These are phyloP conservation scores for Hucho hucho DNA, from an alignment of 2,113 vertebrate genomes.

Conservation along the genomic window DNA sequence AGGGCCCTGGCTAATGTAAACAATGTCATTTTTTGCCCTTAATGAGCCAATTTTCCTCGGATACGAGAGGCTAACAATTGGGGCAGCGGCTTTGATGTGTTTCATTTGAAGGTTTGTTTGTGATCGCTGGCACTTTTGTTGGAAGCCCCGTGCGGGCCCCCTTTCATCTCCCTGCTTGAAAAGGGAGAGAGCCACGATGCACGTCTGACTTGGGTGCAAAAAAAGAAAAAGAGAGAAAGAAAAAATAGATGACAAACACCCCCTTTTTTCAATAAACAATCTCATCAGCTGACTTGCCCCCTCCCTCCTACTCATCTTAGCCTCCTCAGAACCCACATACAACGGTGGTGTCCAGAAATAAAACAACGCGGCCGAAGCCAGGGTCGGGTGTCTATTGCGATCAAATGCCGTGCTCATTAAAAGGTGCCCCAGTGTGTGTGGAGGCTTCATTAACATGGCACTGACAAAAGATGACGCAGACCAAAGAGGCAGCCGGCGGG, in stretches of 20 bases:
- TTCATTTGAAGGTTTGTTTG: constrained; percentile 81
- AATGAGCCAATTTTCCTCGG: constrained; percentile 84
- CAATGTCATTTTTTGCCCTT: constrained; percentile 80
- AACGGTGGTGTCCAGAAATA: constrained; percentile 49
- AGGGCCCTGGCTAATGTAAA: constrained; percentile 79
- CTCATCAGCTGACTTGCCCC: constrained; percentile 70
- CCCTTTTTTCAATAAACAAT: constrained; percentile 59
- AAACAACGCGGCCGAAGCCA: constrained; percentile 55
- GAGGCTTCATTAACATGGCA: constrained; percentile 77
- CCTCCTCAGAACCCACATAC: constrained; percentile 14
- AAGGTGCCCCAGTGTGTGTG: constrained; percentile 72
- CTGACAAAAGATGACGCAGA: constrained; percentile 79
- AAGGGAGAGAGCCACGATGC: constrained; percentile 60
- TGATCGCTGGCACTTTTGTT: constrained; percentile 77
- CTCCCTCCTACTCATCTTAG: constrained; percentile 13
- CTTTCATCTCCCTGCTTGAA: constrained; percentile 84
- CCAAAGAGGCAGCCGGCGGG: constrained; percentile 75
- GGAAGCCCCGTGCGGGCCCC: constrained; percentile 65
- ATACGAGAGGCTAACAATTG: constrained; percentile 78
- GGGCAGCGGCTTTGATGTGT: constrained; percentile 84
- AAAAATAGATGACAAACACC: constrained; percentile 52
- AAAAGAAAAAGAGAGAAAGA: constrained; percentile 21
- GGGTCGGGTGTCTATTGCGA: constrained; percentile 69
- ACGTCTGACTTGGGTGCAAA: constrained; percentile 63
- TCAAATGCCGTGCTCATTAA: constrained; percentile 80